phyloP scores from a whole-genome alignment of 1,140 invertebrate genomes.

The Drosophila asahinai region DNA sequence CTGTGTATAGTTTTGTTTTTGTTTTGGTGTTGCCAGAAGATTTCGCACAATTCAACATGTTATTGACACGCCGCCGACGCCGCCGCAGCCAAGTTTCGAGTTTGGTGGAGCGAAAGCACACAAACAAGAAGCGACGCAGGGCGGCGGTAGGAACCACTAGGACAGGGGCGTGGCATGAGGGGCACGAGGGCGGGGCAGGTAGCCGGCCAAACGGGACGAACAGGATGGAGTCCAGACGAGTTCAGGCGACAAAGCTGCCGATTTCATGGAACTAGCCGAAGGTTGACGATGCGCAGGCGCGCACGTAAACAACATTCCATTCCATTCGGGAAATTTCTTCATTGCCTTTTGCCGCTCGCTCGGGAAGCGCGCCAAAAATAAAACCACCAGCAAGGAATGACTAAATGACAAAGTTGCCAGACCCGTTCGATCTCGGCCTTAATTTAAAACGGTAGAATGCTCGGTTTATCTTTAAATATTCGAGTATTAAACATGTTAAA shows the following conservation, averaged over 20 bases:
- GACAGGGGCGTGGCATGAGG: conserved; percentile 13
- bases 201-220: conserved; percentile 76
- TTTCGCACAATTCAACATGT: conserved; percentile 79
- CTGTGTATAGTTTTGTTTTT: conserved; percentile 57
- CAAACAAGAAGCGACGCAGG: conserved; percentile 78
- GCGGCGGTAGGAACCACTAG: conserved; percentile 51
- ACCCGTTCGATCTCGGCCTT: conserved; percentile 26
- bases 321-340: conserved; percentile 69
- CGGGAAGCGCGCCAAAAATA: conserved; percentile 69
- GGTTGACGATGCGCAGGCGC: conserved; percentile 70
- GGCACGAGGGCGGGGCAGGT: conserved; percentile 53
- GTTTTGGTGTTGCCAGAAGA: conserved; percentile 75
- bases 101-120: conserved; percentile 74
- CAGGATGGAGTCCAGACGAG: conserved; percentile 70
- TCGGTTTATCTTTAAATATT: no score
- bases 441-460: background rate
- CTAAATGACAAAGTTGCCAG: conserved; percentile 44
- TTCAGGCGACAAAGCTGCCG: conserved; percentile 30
- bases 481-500: no score
- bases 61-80: conserved; percentile 61
- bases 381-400: conserved; percentile 35
- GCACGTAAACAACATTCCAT: conserved; percentile 84
- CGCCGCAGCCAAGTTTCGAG: conserved; percentile 28
- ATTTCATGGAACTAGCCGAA: conserved; percentile 71
- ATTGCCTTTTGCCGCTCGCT: conserved; percentile 21